Percentiles rank a stretch among this genome's conserved stretches.
Evolutionary conservation across 1,140 invertebrate species (phyloP).

Genomic region (Euwallacea similis): DNA sequence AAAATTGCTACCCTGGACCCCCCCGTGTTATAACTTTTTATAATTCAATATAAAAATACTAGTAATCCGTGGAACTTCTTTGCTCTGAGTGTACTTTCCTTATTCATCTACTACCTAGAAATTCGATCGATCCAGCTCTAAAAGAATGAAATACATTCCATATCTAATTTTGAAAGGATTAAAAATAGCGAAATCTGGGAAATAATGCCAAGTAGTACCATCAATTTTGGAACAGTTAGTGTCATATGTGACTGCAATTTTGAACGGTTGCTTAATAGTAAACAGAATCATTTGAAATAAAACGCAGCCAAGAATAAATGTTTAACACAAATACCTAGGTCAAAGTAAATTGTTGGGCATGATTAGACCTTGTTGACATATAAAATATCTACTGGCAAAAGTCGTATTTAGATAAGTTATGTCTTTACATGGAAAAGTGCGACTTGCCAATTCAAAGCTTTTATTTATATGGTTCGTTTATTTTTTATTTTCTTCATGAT

Average conservation of each 20-base stretch:
- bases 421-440: background rate
- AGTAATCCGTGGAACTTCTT: too few relatives aligned
- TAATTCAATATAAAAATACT: too few relatives aligned
- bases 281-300: background rate
- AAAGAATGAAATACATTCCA: background rate
- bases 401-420: background rate
- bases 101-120: too few relatives aligned
- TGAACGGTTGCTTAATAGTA: background rate
- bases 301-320: background rate
- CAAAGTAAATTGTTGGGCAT: background rate
- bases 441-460: background rate
- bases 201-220: background rate
- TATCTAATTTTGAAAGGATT: background rate
- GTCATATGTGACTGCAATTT: background rate
- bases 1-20: too few relatives aligned
- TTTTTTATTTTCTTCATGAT: conserved; percentile 3
- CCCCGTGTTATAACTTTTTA: too few relatives aligned
- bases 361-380: background rate
- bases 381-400: background rate
- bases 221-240: background rate
- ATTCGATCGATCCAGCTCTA: background rate
- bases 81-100: too few relatives aligned
- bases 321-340: background rate
- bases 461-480: background rate
- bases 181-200: background rate